Evolutionary conservation across 2,797 vertebrate genomes (phyloP), one percentile per base, ranked within the genome.

Genomic region (Sebastes wilsoni): DNA sequence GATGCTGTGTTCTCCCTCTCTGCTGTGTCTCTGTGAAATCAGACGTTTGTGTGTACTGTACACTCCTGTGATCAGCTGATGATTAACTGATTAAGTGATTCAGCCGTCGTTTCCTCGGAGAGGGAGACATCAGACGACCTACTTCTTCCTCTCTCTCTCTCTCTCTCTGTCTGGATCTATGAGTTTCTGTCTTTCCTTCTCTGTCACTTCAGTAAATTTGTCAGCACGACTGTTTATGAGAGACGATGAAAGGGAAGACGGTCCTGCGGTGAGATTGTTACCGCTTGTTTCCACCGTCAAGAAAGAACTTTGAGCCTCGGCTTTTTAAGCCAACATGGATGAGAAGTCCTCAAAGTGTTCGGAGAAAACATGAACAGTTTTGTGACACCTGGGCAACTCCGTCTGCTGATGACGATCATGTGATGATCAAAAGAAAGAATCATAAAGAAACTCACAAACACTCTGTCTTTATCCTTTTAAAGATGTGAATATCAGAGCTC

Each of bases 51-150:
- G 68, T 78, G 75, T 67, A 58, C 77, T 32, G 69, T 66, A 60
- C 23, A 8, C 28, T 32, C 52, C 55, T 77, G 69, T 83, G 80
- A 86, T 83, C 84, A 79, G 73, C 73, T 36, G 62, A 76, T 79
- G 78, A 84, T 75, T n/a, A 72, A 81, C 81, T 75, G 75, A 79
- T 78, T 34, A 64, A 67, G n/a, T 23, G 56, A 77, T 67, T 72
- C 61, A 80, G 61, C 46, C n/a, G 1, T 18, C 38, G 13, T 22
- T 62, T 77, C 71, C 78, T 75, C 36, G 4, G 71, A 52, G 73
- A 87, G 62, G 66, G 30, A 55, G 59, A 64, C 75, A 75, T 81
- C 81, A 78, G 30, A 72, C 58, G 14, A 64, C 76, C 80, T 59
- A n/a, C 28, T 28, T 34, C 72, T 38, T 59, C 28, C 23, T 34